phyloP scores from a whole-genome alignment of 1,140 invertebrate species.

The Leptinotarsa lineolata region DNA sequence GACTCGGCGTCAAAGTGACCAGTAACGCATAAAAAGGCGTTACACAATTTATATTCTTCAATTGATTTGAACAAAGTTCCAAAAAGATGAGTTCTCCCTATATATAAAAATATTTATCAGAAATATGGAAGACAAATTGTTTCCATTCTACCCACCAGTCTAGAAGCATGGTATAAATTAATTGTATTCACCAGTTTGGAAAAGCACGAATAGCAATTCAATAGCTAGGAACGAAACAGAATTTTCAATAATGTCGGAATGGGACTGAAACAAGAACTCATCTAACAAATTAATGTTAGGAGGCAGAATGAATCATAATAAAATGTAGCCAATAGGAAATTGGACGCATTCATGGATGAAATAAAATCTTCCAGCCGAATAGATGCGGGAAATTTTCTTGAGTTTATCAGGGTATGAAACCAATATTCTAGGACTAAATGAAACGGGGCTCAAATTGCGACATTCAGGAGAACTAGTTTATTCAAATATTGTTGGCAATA shows the following conservation, averaged over 20 bases:
- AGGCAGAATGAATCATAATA: slow-evolving; percentile 20
- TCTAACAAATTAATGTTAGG: not conserved
- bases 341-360: slow-evolving; percentile 17
- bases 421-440: slow-evolving; percentile 9
- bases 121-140: too few species aligned
- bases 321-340: slow-evolving; percentile 19
- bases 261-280: not conserved
- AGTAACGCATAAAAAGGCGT: too few species aligned
- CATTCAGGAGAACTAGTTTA: slow-evolving; percentile 17
- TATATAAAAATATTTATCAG: too few species aligned
- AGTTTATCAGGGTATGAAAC: slow-evolving; percentile 10
- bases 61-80: too few species aligned
- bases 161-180: slow-evolving; percentile 7
- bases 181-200: too few species aligned
- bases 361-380: slow-evolving; percentile 8
- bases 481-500: too few species aligned
- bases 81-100: too few species aligned
- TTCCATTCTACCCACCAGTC: too few species aligned
- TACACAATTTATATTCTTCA: too few species aligned
- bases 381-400: slow-evolving; percentile 9
- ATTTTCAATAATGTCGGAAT: slow-evolving; percentile 5
- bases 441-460: too few species aligned
- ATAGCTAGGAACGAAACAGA: not conserved
- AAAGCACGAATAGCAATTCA: too few species aligned
- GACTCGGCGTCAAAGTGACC: too few species aligned